These are phyloP conservation scores for Resseliella maxima DNA, from an alignment of 2,888 invertebrate species.

Conservation along the genomic window DNA sequence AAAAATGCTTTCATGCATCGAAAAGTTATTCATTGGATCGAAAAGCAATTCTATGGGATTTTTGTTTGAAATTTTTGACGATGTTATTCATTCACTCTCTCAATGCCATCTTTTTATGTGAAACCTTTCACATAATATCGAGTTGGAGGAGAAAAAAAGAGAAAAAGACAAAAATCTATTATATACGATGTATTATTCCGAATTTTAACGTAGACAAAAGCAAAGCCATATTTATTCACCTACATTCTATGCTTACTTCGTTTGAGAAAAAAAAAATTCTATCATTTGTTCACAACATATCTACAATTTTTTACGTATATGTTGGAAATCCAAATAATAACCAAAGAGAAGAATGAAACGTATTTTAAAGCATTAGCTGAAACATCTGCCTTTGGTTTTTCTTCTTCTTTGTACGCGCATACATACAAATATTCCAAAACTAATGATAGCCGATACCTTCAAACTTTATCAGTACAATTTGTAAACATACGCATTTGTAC, in stretches of 20 bases:
- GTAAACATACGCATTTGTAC: neutral
- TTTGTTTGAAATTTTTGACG: neutral
- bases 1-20: slow-evolving; percentile 19
- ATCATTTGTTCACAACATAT: slow-evolving; percentile 17
- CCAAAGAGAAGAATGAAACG: neutral
- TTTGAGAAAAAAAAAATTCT: neutral
- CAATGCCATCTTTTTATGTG: slow-evolving; percentile 5
- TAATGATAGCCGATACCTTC: neutral
- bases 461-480: neutral
- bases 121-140: neutral
- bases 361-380: neutral
- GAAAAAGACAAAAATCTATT: slow-evolving; percentile 43
- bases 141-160: neutral
- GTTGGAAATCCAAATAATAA: slow-evolving; percentile 20
- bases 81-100: neutral
- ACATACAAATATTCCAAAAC: neutral
- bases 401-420: neutral
- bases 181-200: neutral
- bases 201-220: neutral
- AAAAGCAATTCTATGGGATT: neutral
- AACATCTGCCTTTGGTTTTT: slow-evolving; percentile 34
- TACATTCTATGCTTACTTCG: slow-evolving; percentile 36
- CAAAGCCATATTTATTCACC: slow-evolving; percentile 3
- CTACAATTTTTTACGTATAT: neutral
- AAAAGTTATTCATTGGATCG: no score